These are phyloP conservation scores for Callaeas wilsoni DNA, from an alignment of 2,113 vertebrate species.

Conservation along the genomic window DNA sequence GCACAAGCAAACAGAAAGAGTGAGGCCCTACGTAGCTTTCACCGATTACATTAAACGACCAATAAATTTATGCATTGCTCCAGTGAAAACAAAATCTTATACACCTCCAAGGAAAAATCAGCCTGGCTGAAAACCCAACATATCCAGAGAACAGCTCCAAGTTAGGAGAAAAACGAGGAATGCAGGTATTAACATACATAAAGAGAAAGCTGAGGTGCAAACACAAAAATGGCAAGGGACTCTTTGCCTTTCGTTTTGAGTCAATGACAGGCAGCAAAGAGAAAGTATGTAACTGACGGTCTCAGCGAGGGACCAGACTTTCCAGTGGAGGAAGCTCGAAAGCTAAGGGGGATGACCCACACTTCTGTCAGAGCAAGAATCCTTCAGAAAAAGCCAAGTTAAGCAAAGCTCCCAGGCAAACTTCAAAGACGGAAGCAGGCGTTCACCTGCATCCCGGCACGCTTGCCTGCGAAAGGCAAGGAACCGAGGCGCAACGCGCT, in stretches of 20 bases:
- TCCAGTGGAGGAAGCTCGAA: neutral
- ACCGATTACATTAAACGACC: neutral
- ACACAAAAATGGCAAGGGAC: neutral
- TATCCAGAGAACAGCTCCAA: neutral
- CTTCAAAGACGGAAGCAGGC: neutral
- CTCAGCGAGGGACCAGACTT: neutral
- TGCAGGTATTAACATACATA: neutral
- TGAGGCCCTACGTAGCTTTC: neutral
- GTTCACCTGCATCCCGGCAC: neutral
- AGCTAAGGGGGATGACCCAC: neutral
- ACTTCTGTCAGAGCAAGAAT: neutral
- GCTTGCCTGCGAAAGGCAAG: neutral
- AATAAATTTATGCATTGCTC: neutral
- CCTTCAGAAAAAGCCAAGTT: neutral
- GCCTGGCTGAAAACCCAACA: neutral
- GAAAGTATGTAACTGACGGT: neutral
- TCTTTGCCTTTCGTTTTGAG: neutral
- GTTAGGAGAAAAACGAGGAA: neutral
- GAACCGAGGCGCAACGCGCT: no score
- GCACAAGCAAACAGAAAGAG: neutral
- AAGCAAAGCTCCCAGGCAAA: neutral
- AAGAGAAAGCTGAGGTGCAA: neutral
- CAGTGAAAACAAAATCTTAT: neutral
- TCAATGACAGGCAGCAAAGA: neutral
- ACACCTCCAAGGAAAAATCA: neutral